Evolutionary conservation across 1,140 invertebrate genomes (phyloP), one percentile per base, ranked within the genome.

Genomic region (Drosophila parabipectinata): DNA sequence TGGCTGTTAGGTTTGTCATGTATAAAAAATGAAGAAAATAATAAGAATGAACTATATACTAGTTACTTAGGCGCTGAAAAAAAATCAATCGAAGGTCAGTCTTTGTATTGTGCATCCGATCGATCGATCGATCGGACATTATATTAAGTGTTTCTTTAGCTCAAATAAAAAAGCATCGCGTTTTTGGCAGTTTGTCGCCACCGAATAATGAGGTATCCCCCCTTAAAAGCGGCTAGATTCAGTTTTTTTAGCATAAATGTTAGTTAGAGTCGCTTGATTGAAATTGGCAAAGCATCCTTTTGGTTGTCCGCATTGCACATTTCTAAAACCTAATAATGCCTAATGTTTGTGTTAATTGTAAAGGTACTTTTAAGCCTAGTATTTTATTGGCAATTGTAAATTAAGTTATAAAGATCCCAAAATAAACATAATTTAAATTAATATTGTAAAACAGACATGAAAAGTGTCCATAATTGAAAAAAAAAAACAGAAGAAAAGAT

Each of bases 1-100:
- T 85, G 82, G 81, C 81, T 85, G 81, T 85, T 78, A 85, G 77
- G 82, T 81, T 84, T 84, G 81, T 80, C 55, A 67, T 41, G 55
- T 52, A 71, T 55, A 66, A 60, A 56, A 76, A 55, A 51, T 55
- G 41, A 59, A 59, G 67, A 30, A 41, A 45, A 54, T 41, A 62
- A 53, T 21, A 3, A 14, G 14, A 76, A 39, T 64, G 30, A 77
- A 75, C 67, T 64, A 68, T 80, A 50, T 84, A 75, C 77, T 81
- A 85, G 77, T 72, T 77, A 78, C 55, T 34, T 85, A 81, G 78
- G 61, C 68, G 72, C 71, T 74, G 60, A 75, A 81, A 48, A 48
- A 48, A 28, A 28, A 28, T 28, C 64, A 87, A 72, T 77, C 62
- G 66, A 64, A 59, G 77, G 72, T 74, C 68, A 81, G 77, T 85